phyloP scores from a whole-genome alignment of 2,113 vertebrate genomes.

The Myotis lucifugus region DNA sequence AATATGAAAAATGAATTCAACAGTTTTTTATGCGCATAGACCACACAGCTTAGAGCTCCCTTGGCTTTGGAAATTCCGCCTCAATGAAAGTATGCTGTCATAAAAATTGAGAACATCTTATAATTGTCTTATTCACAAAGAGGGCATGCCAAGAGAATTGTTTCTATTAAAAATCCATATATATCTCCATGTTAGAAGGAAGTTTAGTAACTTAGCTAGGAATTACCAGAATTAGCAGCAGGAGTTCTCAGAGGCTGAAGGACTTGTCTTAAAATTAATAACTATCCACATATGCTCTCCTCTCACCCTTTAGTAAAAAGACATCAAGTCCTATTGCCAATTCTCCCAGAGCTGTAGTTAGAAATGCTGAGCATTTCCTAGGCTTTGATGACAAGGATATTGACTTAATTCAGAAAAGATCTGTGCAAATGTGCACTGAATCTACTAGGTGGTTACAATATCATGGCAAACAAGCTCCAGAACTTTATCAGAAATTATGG shows the following conservation, averaged over 20 bases:
- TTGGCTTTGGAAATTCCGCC: not conserved
- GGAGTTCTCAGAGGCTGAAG: conserved; percentile 30
- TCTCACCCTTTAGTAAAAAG: not conserved
- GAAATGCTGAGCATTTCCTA: not conserved
- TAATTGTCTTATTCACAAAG: not conserved
- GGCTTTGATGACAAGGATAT: conserved; percentile 22
- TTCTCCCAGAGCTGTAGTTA: conserved; percentile 8
- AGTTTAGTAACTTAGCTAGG: conserved; percentile 32
- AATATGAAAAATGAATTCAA: not conserved
- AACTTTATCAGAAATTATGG: not conserved
- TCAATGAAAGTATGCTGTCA: not conserved
- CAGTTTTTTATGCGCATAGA: not conserved
- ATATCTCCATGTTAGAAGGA: not conserved
- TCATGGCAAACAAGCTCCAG: not conserved
- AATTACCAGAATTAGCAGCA: conserved; percentile 24
- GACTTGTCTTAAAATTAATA: conserved; percentile 67
- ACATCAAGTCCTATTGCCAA: not conserved
- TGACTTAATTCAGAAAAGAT: conserved; percentile 36
- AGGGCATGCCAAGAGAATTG: not conserved
- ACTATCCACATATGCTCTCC: not conserved
- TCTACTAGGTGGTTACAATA: not conserved
- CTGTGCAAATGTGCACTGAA: not conserved
- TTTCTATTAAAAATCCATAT: not conserved
- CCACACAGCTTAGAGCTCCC: not conserved
- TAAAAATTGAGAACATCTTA: not conserved